Percentiles rank a stretch among this genome's conserved stretches.
phyloP scores from a whole-genome alignment of 1,140 invertebrate genomes.

The Drosophila arizonae region DNA sequence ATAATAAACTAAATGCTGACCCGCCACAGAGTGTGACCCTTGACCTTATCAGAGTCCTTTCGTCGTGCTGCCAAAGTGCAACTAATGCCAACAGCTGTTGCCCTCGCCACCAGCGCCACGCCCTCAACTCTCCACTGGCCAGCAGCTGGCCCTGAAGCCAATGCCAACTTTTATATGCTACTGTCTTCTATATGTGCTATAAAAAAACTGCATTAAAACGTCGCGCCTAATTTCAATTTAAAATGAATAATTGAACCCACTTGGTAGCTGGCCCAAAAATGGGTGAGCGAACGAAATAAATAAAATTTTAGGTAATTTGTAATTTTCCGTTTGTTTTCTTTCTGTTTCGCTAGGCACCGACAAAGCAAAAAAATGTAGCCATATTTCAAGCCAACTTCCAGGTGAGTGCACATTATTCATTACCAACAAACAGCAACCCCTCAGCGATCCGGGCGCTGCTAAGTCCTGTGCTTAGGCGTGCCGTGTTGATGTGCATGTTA shows the following conservation, averaged over 20 bases:
- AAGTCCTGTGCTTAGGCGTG: constrained; percentile 41
- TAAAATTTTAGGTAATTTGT: constrained; percentile 65
- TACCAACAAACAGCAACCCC: constrained; percentile 42
- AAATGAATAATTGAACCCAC: constrained; percentile 45
- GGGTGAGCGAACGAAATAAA: constrained; percentile 30
- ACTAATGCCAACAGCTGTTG: constrained; percentile 23
- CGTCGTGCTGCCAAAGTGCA: too few relatives aligned
- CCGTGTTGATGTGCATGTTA: constrained; percentile 59
- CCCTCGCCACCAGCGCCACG: too few relatives aligned
- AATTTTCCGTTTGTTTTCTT: constrained; percentile 40
- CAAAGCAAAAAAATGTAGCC: constrained; percentile 51
- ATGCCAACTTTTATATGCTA: too few relatives aligned
- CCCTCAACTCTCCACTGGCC: too few relatives aligned
- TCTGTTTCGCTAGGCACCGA: constrained; percentile 24
- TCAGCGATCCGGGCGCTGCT: background rate
- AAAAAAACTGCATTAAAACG: constrained; percentile 64
- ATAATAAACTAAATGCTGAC: background rate
- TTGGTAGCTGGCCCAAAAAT: background rate
- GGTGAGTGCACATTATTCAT: constrained; percentile 80
- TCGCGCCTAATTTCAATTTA: constrained; percentile 78
- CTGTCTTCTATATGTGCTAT: too few relatives aligned
- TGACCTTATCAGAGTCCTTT: constrained; percentile 4
- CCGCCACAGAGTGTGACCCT: background rate
- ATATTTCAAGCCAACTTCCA: constrained; percentile 68
- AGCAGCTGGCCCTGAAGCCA: too few relatives aligned